Conservation (phyloP, 2,113 vertebrate genomes). For the Zosterops japonicus region DNA sequence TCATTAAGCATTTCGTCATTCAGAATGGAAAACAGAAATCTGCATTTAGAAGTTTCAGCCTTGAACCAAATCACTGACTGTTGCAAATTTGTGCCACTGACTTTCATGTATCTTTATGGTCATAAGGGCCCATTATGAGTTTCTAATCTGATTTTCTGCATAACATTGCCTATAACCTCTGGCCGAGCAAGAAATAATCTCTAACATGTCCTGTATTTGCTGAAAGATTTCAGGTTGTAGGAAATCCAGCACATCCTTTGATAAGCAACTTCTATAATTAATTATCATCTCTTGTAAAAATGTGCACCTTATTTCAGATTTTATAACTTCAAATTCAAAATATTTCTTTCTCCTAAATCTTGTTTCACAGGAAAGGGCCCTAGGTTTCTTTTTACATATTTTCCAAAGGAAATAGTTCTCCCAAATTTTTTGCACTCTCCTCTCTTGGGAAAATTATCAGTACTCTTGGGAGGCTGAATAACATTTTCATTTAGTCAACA, state of each 20-base stretch:
- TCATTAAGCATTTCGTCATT: neutral
- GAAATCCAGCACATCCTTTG: neutral
- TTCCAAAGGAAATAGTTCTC: neutral
- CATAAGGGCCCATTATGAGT: neutral
- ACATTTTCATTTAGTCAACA: neutral
- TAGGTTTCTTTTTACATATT: neutral
- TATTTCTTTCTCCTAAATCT: neutral
- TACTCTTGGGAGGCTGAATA: neutral
- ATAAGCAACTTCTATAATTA: neutral
- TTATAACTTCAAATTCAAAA: neutral
- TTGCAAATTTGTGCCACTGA: slow-evolving; percentile 14
- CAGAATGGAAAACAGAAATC: slow-evolving; percentile 44
- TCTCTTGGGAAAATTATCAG: neutral
- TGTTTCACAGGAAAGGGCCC: fast-evolving
- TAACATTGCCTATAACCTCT: neutral
- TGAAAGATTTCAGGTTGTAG: neutral
- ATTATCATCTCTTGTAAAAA: neutral
- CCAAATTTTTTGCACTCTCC: neutral
- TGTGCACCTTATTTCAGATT: neutral
- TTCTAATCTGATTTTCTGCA: slow-evolving; percentile 48
- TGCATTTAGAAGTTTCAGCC: neutral
- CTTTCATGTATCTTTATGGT: slow-evolving; percentile 4
- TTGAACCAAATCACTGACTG: neutral
- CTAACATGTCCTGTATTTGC: neutral
- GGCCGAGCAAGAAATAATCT: neutral